Evolutionary conservation across 2,888 invertebrate species (phyloP).

Genomic region (Julus scanicus): DNA sequence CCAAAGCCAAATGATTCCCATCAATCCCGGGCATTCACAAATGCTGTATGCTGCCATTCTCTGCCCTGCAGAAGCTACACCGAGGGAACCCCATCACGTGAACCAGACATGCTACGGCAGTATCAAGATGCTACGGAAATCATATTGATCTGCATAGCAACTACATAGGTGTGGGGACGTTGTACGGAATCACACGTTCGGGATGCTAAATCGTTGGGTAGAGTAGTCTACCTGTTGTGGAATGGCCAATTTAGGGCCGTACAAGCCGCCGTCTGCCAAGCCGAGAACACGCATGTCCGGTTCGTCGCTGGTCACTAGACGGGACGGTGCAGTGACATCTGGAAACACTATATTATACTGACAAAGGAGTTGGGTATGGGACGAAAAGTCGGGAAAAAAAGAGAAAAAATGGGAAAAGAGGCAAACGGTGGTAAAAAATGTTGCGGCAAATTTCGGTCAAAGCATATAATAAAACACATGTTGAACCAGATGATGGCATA

Average conservation of each 20-base stretch:
- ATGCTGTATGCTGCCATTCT: no score
- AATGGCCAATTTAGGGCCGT: conserved; percentile 48
- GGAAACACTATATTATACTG: conserved; percentile 57
- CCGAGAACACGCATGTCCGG: conserved; percentile 54
- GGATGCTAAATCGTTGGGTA: conserved; percentile 23
- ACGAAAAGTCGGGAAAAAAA: conserved; percentile 51
- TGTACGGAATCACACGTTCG: not conserved
- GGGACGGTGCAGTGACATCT: conserved; percentile 53
- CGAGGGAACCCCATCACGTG: not conserved
- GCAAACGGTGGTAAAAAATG: not conserved
- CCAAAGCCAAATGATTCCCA: not conserved
- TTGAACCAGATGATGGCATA: conserved; percentile 41
- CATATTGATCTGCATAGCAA: not conserved
- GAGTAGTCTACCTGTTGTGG: conserved; percentile 49
- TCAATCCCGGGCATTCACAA: not conserved
- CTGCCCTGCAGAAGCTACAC: no score
- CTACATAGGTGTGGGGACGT: not conserved
- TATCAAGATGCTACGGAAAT: not conserved
- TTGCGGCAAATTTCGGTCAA: conserved; percentile 3
- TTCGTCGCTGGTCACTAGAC: conserved; percentile 54
- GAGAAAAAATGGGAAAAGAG: conserved; percentile 40
- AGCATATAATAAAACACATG: conserved; percentile 38
- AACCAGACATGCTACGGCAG: not conserved
- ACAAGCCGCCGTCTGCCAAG: conserved; percentile 51
- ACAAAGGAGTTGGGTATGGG: conserved; percentile 54